Evolutionary conservation across 2,113 vertebrate genomes (phyloP), one percentile per base, ranked within the genome.

Genomic region (Nannobrachium achirus): DNA sequence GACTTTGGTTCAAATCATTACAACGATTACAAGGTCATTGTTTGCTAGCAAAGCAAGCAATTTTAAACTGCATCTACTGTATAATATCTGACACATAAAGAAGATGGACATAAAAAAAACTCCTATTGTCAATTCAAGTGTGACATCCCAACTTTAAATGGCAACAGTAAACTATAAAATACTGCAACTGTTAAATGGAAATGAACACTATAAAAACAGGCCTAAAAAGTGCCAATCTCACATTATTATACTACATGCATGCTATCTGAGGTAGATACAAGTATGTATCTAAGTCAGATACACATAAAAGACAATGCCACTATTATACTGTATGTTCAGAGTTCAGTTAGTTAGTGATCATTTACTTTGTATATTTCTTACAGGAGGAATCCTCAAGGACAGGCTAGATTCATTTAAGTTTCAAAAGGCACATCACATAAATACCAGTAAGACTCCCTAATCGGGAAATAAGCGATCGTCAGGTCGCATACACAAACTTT

Each of bases 1-100:
- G 13, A 50, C 76, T 83, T 73, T 39, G 57, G 68, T 73, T 58
- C 53, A 55, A 79, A 73, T 80, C 75, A 53, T 76, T 71, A 61
- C 44, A 38, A 41, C 65, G 68, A 81, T 73, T 74, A 63, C 63
- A 64, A 48, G 77, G 56, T 66, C 70, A 51, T 66, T 78, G 79
- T 86, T 78, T 75, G 67, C 57, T 55, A 49, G 78, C 61, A 63
- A 50, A 75, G 58, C 64, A 38, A 65, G 74, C 80, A 56, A 52
- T 25, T 76, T 81, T 63, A 40, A 63, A 33, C 6, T 49, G 14
- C 13, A 33, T 10, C 3, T 15, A 8, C 40, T 16, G 56, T 62
- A 57, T 63, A 38, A 42, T 67, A 63, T 68, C 45, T 53, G 64
- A 71, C 66, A 8, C 51, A 75, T 75, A 84, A 77, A 67, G 75